Percentiles rank a stretch among this genome's conserved stretches.
phyloP scores from a whole-genome alignment of 1,140 invertebrate genomes.

The Drosophila mojavensis region DNA sequence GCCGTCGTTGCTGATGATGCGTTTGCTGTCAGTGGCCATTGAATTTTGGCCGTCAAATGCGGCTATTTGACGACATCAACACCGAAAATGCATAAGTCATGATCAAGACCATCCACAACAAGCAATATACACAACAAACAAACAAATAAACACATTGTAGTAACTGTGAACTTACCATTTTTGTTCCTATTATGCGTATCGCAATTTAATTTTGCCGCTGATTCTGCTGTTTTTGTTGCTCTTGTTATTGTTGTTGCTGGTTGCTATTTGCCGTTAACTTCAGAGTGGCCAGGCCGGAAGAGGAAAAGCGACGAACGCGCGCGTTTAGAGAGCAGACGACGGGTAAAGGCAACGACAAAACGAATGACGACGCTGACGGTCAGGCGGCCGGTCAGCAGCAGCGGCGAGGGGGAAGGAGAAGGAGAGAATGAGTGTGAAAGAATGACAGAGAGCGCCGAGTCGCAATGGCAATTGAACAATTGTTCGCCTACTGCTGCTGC shows the following conservation, averaged over 20 bases:
- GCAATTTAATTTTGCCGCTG: conserved; percentile 10
- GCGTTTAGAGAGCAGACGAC: conserved; percentile 29
- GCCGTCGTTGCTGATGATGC: neutral
- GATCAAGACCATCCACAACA: neutral
- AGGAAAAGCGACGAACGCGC: conserved; percentile 45
- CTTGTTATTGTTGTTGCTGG: neutral
- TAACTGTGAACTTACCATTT: conserved; percentile 40
- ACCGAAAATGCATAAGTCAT: conserved; percentile 41
- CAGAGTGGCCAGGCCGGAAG: conserved; percentile 31
- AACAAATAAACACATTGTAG: conserved; percentile 19
- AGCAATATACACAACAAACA: neutral
- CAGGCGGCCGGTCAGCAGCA: conserved; percentile 19
- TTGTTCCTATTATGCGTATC: conserved; percentile 26
- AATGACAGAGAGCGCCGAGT: conserved; percentile 4
- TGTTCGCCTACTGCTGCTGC: conserved; percentile 29
- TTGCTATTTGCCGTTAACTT: conserved; percentile 20
- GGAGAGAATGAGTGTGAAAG: neutral
- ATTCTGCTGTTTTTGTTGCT: neutral
- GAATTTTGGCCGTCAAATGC: conserved; percentile 46
- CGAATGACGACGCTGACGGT: conserved; percentile 20
- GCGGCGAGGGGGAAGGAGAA: conserved; percentile 1
- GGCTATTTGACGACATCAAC: conserved; percentile 20
- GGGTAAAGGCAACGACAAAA: neutral
- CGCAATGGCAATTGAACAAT: conserved; percentile 25
- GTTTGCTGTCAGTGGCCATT: conserved; percentile 30